Conservation (phyloP, 2,797 vertebrate genomes). For the Hylomyscus alleni region DNA sequence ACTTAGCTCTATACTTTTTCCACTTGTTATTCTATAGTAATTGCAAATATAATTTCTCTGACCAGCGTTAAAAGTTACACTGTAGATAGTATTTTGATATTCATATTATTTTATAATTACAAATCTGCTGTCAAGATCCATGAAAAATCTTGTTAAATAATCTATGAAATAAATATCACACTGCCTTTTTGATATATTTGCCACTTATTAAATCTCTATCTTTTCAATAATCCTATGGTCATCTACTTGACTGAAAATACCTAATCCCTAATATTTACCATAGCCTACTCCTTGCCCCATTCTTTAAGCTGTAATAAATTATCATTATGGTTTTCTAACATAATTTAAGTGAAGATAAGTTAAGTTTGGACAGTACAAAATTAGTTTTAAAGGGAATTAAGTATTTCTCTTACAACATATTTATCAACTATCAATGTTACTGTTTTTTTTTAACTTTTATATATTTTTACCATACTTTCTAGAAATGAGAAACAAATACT, state of each 20-base stretch:
- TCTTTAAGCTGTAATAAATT: slow-evolving; percentile 19
- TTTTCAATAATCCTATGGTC: not conserved
- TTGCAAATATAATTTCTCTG: not conserved
- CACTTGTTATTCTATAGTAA: not conserved
- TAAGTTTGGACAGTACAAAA: slow-evolving; percentile 28
- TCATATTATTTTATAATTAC: slow-evolving; percentile 50
- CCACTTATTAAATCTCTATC: not conserved
- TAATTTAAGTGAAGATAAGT: not conserved
- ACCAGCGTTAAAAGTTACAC: too few species aligned
- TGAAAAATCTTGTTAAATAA: not conserved
- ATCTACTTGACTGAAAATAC: not conserved
- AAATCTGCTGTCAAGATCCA: slow-evolving; percentile 1
- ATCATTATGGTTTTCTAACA: not conserved
- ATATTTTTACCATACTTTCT: not conserved
- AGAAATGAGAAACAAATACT: not conserved
- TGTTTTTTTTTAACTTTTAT: slow-evolving; percentile 36
- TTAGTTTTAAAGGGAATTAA: slow-evolving; percentile 53
- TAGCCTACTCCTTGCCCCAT: not conserved
- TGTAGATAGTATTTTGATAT: slow-evolving; percentile 54
- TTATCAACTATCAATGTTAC: not conserved
- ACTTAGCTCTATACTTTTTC: not conserved
- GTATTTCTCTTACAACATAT: not conserved
- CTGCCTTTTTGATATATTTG: not conserved
- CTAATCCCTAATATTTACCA: slow-evolving; percentile 10
- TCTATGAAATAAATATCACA: not conserved